Conservation (phyloP, 2,888 invertebrate genomes). For the Petrophora chlorosata region DNA sequence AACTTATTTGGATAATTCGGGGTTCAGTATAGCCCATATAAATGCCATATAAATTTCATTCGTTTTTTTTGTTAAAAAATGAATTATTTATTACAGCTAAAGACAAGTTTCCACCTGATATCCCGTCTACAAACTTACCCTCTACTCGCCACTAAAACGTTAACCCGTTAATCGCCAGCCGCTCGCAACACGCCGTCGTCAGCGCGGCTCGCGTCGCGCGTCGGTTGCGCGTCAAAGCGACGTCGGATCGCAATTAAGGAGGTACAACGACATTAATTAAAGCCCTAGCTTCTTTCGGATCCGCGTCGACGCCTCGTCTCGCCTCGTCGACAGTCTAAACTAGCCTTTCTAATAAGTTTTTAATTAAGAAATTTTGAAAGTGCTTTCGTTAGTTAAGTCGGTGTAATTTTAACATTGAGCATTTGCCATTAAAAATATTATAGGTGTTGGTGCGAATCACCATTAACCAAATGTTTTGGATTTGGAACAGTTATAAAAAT, state of each 20-base stretch:
- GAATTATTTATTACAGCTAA: no score
- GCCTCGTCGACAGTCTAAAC: slow-evolving; percentile 56
- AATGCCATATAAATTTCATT: no score
- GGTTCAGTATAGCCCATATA: no score
- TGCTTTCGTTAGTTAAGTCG: slow-evolving; percentile 15
- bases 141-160: background rate
- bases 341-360: slow-evolving; percentile 71
- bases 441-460: no score
- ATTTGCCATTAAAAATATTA: no score
- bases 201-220: background rate
- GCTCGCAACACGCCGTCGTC: background rate
- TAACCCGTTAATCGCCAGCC: background rate
- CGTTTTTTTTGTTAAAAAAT: no score
- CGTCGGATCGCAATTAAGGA: slow-evolving; percentile 70
- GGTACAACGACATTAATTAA: slow-evolving; percentile 77
- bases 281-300: slow-evolving; percentile 62
- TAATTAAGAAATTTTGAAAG: slow-evolving; percentile 69
- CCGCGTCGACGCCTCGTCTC: slow-evolving; percentile 29
- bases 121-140: background rate
- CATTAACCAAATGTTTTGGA: no score
- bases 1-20: no score
- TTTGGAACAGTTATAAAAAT: no score
- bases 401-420: slow-evolving; percentile 25
- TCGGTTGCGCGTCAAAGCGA: slow-evolving; percentile 56
- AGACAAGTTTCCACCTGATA: no score